phyloP scores from a whole-genome alignment of 92 coral and sea anemone species.

The Epizoanthus ramosus region DNA sequence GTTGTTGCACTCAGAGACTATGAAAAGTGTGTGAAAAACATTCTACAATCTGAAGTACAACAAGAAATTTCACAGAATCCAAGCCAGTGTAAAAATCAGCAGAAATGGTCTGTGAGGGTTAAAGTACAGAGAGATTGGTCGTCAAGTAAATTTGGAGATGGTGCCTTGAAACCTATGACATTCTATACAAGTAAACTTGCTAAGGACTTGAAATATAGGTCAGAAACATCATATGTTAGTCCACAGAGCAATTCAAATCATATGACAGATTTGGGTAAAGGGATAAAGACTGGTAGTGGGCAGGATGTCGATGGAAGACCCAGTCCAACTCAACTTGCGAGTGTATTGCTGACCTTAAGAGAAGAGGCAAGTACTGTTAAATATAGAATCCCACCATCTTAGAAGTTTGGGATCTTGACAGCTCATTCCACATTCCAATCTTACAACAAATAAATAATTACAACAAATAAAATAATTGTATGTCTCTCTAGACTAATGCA shows the following conservation, averaged over 20 bases:
- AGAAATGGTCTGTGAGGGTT: not conserved
- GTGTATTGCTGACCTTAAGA: conserved; percentile 67
- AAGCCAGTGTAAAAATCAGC: not conserved
- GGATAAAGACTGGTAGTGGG: conserved; percentile 34
- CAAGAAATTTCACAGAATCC: not conserved
- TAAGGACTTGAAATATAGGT: not conserved
- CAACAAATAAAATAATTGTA: too few species aligned
- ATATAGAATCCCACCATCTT: too few species aligned
- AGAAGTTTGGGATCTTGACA: too few species aligned
- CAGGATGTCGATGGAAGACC: conserved; percentile 45
- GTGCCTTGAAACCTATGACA: not conserved
- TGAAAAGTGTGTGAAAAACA: conserved; percentile 32
- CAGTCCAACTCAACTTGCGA: conserved; percentile 76
- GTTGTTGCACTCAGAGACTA: conserved; percentile 46
- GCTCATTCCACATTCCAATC: too few species aligned
- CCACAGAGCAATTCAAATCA: conserved; percentile 7
- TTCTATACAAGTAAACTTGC: not conserved
- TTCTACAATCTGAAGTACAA: conserved; percentile 14
- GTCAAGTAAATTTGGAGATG: conserved; percentile 12
- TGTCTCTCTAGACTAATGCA: too few species aligned
- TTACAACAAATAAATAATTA: too few species aligned
- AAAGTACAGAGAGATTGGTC: conserved; percentile 2
- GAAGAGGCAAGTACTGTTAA: conserved; percentile 77
- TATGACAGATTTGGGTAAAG: conserved; percentile 12
- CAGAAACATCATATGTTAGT: conserved; percentile 2